phyloP scores from a whole-genome alignment of 2,113 vertebrate genomes.

The Seriola rivoliana region DNA sequence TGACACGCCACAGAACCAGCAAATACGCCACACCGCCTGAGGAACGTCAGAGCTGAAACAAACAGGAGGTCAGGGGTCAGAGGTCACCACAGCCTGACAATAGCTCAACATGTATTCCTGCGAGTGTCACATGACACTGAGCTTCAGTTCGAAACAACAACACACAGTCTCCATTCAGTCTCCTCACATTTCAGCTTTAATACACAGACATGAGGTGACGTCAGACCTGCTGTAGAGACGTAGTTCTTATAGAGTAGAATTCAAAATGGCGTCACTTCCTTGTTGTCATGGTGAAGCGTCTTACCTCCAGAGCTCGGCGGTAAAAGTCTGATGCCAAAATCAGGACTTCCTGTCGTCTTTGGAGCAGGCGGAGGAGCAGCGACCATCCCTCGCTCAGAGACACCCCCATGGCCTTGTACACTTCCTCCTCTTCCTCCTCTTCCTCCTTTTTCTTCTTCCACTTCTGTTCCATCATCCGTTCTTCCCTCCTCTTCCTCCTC shows the following conservation, averaged over 20 bases:
- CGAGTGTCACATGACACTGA: neutral
- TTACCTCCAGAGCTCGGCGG: slow-evolving; percentile 88
- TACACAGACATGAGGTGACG: too few relatives aligned
- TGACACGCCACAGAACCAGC: neutral
- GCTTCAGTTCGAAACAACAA: too few relatives aligned
- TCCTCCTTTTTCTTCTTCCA: slow-evolving; percentile 73
- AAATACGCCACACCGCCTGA: neutral
- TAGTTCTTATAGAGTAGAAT: too few relatives aligned
- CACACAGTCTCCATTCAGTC: too few relatives aligned
- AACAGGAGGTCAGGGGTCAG: neutral
- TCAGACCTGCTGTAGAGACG: too few relatives aligned
- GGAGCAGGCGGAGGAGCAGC: slow-evolving; percentile 86
- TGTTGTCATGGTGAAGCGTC: slow-evolving; percentile 26
- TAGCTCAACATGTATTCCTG: neutral
- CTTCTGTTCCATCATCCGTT: slow-evolving; percentile 79
- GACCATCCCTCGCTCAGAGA: slow-evolving; percentile 91
- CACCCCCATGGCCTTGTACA: slow-evolving; percentile 89
- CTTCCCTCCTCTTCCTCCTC: slow-evolving; percentile 62
- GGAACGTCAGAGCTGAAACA: slow-evolving; percentile 3
- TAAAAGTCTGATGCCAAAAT: slow-evolving; percentile 88
- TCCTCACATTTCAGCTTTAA: neutral
- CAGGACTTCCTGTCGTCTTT: slow-evolving; percentile 87
- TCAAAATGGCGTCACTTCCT: too few relatives aligned
- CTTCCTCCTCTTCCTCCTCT: slow-evolving; percentile 75
- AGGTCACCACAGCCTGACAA: neutral